Evolutionary conservation across 2,888 invertebrate genomes (phyloP), one percentile per base, ranked within the genome.

Genomic region (Netelia melanura): DNA sequence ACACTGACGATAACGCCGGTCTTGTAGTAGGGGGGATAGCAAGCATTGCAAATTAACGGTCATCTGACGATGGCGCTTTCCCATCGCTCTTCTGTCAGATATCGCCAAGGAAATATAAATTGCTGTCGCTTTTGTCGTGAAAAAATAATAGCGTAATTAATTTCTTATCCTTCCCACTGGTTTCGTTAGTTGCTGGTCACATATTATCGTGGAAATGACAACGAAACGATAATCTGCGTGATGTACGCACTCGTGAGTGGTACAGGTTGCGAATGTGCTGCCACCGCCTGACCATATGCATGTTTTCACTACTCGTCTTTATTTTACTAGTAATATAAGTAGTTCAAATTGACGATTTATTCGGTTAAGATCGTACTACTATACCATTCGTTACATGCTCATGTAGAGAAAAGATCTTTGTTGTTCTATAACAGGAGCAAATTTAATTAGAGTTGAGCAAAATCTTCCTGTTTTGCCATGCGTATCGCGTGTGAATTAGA

Each of bases 251-350:
- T 58, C 44, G 11, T 70, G 21, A 71, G 62, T 71, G 48, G 48
- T 58, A 25, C 30, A 48, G 17, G 23, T 6, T 38, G 17, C 48
- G 61, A 21, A 9, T 78, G 68, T 68, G 78, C 78, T 25, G 52
- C 61, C 68, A 21, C 61, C 11, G 78, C 10, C 78, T 62, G 61
- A 68, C 30, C 6, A 48, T 44, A 61, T 17, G 30, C 43, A 17
- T 3, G 52, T 68, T 3, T 21, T 14, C 48, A 78, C 78, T 78
- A 78, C 78, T 78, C 61, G 11, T 10, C 14, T 11, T 14, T 14
- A 48, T 11, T 14, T 11, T 48, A 10, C 48, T 48, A 6, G 38
- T 14, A 48, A 48, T 14, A 2, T 1, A 48, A 14, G 14, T 14
- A 14, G 3, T 14, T 48, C 38, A 38, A 48, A 48, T 48, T 48